These are phyloP conservation scores for Tetropium fuscum DNA, from an alignment of 2,888 invertebrate species.

Conservation along the genomic window DNA sequence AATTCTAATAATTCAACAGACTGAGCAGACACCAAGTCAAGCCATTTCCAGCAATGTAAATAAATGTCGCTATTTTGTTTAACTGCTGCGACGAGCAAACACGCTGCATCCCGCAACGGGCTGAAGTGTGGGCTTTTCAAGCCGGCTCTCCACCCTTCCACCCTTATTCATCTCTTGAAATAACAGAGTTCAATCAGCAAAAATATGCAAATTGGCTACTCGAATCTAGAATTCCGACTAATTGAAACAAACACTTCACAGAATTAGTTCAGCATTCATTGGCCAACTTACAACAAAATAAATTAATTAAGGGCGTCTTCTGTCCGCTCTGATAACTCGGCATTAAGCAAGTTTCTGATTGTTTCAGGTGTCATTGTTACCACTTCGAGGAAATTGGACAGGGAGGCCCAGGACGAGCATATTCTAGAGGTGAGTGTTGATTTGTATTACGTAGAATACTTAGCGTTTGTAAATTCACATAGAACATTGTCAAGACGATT, in stretches of 20 bases:
- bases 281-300: conserved; percentile 30
- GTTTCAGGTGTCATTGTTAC: conserved; percentile 86
- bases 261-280: conserved; percentile 36
- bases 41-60: too few relatives aligned
- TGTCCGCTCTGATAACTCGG: conserved; percentile 25
- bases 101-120: background rate
- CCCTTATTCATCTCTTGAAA: conserved; percentile 20
- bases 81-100: too few relatives aligned
- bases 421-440: conserved; percentile 84
- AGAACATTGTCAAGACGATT: too few relatives aligned
- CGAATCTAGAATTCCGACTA: conserved; percentile 34
- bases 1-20: too few relatives aligned
- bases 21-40: too few relatives aligned
- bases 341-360: conserved; percentile 41
- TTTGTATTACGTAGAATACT: too few relatives aligned
- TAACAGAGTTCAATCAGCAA: conserved; percentile 35
- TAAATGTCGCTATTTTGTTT: too few relatives aligned
- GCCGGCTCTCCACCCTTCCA: background rate
- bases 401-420: conserved; percentile 89
- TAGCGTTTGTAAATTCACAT: too few relatives aligned
- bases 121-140: conserved; percentile 9
- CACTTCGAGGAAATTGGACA: conserved; percentile 87
- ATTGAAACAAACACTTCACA: conserved; percentile 34
- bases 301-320: conserved; percentile 27
- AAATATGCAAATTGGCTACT: conserved; percentile 36